phyloP scores from a whole-genome alignment of 2,113 vertebrate species.

The Brachypodius melanocephalos region DNA sequence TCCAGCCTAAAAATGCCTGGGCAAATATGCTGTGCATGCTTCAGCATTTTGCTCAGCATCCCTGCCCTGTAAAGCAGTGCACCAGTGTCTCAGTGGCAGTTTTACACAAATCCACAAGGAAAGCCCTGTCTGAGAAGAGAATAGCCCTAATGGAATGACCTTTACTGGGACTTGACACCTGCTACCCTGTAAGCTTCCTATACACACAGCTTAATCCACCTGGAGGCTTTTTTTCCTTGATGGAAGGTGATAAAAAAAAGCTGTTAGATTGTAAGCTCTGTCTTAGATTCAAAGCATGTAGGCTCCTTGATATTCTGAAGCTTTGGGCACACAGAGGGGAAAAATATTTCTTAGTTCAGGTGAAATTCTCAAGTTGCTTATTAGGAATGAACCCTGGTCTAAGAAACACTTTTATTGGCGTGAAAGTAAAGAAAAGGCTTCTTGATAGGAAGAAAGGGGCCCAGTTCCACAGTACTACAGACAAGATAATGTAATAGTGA shows the following conservation, averaged over 20 bases:
- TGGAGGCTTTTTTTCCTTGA: conserved; percentile 72
- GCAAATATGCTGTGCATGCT: background rate
- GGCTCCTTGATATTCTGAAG: conserved; percentile 64
- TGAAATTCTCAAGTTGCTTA: conserved; percentile 70
- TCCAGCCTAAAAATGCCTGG: conserved; percentile 17
- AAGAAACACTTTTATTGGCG: conserved; percentile 67
- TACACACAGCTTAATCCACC: conserved; percentile 73
- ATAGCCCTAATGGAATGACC: conserved; percentile 69
- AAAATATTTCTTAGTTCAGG: conserved; percentile 67
- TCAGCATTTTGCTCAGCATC: conserved; percentile 43
- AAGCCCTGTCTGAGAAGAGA: conserved; percentile 61
- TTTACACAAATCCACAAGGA: conserved; percentile 55
- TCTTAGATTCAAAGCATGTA: conserved; percentile 71
- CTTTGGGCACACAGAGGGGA: conserved; percentile 45
- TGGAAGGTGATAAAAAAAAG: conserved; percentile 71
- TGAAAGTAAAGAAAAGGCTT: conserved; percentile 62
- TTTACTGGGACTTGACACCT: conserved; percentile 72
- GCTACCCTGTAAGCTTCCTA: conserved; percentile 74
- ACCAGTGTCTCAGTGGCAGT: background rate
- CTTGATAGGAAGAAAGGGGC: conserved; percentile 46
- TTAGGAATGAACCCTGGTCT: conserved; percentile 65
- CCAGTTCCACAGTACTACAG: conserved; percentile 26
- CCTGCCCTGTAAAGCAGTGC: background rate
- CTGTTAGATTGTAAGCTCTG: conserved; percentile 63
- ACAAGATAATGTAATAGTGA: conserved; percentile 62